Evolutionary conservation across 92 coral and sea anemone species (phyloP).

Genomic region (Micromussa lordhowensis): DNA sequence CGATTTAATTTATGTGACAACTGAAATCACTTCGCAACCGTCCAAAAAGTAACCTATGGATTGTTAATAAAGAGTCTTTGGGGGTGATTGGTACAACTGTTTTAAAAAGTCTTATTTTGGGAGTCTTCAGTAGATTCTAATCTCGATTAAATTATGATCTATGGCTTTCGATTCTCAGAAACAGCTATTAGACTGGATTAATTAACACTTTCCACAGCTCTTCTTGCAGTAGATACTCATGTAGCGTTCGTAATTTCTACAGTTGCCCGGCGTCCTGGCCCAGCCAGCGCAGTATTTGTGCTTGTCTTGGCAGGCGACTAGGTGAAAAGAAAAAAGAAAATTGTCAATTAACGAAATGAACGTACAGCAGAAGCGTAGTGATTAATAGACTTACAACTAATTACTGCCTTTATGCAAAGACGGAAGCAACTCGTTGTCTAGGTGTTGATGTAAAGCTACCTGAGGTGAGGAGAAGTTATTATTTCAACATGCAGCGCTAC

Average conservation of each 20-base stretch:
- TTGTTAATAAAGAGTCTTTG: too few species aligned
- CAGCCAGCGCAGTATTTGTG: conserved; percentile 29
- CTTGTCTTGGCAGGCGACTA: conserved; percentile 29
- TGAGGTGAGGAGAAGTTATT: too few species aligned
- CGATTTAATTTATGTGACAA: too few species aligned
- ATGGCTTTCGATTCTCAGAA: not conserved
- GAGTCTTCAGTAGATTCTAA: not conserved
- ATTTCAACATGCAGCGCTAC: too few species aligned
- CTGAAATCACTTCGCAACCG: too few species aligned
- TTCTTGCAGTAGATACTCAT: conserved; percentile 69
- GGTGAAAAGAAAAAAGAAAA: not conserved
- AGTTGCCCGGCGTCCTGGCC: not conserved
- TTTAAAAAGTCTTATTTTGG: not conserved
- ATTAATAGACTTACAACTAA: too few species aligned
- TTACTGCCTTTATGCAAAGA: too few species aligned
- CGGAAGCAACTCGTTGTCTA: too few species aligned
- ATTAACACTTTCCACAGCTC: conserved; percentile 61
- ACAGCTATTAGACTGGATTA: not conserved
- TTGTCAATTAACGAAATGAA: too few species aligned
- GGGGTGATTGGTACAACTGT: not conserved
- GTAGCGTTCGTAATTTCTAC: conserved; percentile 35
- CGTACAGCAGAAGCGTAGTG: too few species aligned
- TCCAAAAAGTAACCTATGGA: too few species aligned
- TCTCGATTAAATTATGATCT: not conserved
- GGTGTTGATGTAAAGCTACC: too few species aligned